phyloP scores from a whole-genome alignment of 2,113 vertebrate species.

The Cephalopterus ornatus region DNA sequence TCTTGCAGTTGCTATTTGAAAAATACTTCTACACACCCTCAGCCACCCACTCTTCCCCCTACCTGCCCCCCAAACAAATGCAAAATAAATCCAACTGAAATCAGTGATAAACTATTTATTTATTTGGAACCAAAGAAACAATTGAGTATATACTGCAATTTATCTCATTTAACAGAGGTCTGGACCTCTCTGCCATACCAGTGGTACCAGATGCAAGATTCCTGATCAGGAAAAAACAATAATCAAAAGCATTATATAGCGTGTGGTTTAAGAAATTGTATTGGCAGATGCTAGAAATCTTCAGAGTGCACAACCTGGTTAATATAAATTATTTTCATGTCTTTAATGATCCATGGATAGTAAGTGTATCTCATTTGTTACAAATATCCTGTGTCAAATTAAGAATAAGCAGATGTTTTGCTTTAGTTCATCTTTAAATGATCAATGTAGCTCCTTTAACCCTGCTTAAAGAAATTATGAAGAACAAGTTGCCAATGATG shows the following conservation, averaged over 20 bases:
- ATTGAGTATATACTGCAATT: not conserved
- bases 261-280: constrained; percentile 29
- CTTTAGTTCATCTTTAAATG: constrained; percentile 41
- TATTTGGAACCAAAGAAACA: not conserved
- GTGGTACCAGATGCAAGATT: not conserved
- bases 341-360: constrained; percentile 36
- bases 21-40: not conserved
- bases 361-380: constrained; percentile 45
- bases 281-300: not conserved
- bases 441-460: constrained; percentile 48
- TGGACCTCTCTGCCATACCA: not conserved
- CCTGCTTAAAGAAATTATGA: constrained; percentile 39
- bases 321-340: constrained; percentile 42
- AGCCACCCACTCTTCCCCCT: not conserved
- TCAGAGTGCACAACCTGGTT: constrained; percentile 35
- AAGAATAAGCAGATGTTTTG: constrained; percentile 56
- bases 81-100: not conserved
- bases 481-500: constrained; percentile 29
- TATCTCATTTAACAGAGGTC: not conserved
- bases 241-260: not conserved
- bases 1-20: not conserved
- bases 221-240: not conserved
- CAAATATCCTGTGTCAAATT: constrained; percentile 37
- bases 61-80: not conserved
- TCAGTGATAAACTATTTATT: not conserved